A percentile compares a stretch with the other conserved stretches of the same genome.
These are phyloP conservation scores for Dipodomys ordii DNA, from an alignment of 2,113 vertebrate genomes.

Conservation along the genomic window DNA sequence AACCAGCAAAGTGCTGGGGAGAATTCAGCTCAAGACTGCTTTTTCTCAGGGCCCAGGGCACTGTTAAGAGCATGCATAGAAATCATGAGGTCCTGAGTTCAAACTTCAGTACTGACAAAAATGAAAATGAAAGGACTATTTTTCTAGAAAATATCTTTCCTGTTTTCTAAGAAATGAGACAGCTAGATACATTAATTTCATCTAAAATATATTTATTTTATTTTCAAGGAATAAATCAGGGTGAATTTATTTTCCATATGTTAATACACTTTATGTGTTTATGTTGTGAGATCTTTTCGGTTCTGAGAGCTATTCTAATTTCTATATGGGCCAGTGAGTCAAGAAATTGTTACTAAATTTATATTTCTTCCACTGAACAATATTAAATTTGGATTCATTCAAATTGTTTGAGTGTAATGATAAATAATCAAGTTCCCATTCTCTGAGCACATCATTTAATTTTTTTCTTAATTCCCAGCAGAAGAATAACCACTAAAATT, in stretches of 20 bases:
- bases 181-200: constrained; percentile 29
- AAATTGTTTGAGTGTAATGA: constrained; percentile 68
- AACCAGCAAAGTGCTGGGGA: constrained; percentile 4
- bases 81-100: no score
- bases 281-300: neutral
- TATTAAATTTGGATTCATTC: constrained; percentile 43
- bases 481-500: constrained; percentile 64
- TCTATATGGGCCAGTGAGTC: constrained; percentile 55
- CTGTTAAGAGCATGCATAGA: no score
- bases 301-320: neutral
- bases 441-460: constrained; percentile 62
- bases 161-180: constrained; percentile 51
- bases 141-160: neutral
- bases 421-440: constrained; percentile 66
- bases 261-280: neutral
- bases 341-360: constrained; percentile 67
- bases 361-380: constrained; percentile 63
- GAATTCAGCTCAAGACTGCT: neutral
- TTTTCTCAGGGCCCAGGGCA: neutral
- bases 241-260: neutral
- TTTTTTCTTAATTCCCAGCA: constrained; percentile 46
- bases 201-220: constrained; percentile 41
- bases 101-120: no score
- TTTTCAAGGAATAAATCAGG: constrained; percentile 47
- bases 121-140: no score